Evolutionary conservation across 2,113 vertebrate species (phyloP).

Genomic region (Microcebus murinus): DNA sequence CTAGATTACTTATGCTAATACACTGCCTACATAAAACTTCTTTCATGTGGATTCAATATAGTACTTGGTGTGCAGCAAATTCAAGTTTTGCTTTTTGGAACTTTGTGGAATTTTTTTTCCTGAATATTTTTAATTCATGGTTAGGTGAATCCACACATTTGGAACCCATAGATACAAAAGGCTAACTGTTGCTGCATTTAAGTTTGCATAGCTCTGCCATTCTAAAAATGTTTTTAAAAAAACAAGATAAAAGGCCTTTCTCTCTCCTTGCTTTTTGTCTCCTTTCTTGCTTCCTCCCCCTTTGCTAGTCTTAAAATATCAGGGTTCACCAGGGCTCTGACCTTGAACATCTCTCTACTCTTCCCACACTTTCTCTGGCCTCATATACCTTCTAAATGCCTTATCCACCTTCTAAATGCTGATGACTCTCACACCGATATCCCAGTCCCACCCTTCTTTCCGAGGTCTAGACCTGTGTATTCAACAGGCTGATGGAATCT

Average conservation of each 20-base stretch:
- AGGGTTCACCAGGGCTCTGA: neutral
- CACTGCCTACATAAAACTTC: neutral
- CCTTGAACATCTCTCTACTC: fast-evolving
- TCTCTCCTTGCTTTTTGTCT: neutral
- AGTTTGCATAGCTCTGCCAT: neutral
- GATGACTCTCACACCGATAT: neutral
- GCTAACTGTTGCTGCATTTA: neutral
- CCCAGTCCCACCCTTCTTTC: neutral
- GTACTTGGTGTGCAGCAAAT: neutral
- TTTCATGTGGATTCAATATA: neutral
- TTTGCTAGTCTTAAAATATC: neutral
- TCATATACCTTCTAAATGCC: neutral
- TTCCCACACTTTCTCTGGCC: neutral
- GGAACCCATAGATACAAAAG: neutral
- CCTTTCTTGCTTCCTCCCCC: neutral
- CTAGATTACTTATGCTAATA: neutral
- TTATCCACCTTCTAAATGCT: neutral
- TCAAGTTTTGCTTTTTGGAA: neutral
- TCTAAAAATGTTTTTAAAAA: neutral
- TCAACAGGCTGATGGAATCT: neutral
- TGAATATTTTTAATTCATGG: neutral
- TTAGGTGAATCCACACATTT: neutral
- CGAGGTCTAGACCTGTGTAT: neutral
- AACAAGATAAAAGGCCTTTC: neutral
- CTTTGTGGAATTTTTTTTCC: neutral